Evolutionary conservation across 2,888 invertebrate species (phyloP).

Genomic region (Drosophila cognata): DNA sequence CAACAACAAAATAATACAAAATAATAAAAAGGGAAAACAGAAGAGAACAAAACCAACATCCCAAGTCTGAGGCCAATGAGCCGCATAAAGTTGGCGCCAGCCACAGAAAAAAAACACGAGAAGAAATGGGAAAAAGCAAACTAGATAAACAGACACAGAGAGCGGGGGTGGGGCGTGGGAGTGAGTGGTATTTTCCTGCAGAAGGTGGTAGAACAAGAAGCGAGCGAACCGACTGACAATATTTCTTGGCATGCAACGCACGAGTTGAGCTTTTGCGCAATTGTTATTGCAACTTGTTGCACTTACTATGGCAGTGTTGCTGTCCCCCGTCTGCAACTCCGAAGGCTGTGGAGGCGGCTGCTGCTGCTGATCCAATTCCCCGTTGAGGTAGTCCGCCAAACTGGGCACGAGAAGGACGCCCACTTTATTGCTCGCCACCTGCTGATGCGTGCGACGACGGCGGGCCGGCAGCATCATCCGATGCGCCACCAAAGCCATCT

Average conservation of each 20-base stretch:
- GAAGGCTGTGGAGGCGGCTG: slow-evolving; percentile 25
- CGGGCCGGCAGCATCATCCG: slow-evolving; percentile 80
- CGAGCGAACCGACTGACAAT: neutral
- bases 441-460: slow-evolving; percentile 63
- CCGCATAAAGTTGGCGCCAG: slow-evolving; percentile 74
- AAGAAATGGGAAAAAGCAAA: slow-evolving; percentile 14
- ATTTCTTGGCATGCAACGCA: slow-evolving; percentile 24
- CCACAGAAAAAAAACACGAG: slow-evolving; percentile 13
- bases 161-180: neutral
- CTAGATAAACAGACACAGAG: slow-evolving; percentile 35
- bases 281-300: slow-evolving; percentile 70
- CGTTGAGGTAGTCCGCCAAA: slow-evolving; percentile 63
- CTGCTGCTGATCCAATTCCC: slow-evolving; percentile 32
- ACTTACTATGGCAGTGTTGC: slow-evolving; percentile 62
- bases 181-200: neutral
- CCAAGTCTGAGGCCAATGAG: slow-evolving; percentile 38
- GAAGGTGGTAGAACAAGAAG: neutral
- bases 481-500: slow-evolving; percentile 81
- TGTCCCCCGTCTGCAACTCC: slow-evolving; percentile 35
- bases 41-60: slow-evolving; percentile 22
- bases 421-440: slow-evolving; percentile 75
- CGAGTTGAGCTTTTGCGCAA: neutral
- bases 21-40: neutral
- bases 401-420: slow-evolving; percentile 77
- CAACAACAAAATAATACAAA: slow-evolving; percentile 43